Evolutionary conservation across 2,888 invertebrate genomes (phyloP), one percentile per base, ranked within the genome.

Genomic region (Phalera bucephala): DNA sequence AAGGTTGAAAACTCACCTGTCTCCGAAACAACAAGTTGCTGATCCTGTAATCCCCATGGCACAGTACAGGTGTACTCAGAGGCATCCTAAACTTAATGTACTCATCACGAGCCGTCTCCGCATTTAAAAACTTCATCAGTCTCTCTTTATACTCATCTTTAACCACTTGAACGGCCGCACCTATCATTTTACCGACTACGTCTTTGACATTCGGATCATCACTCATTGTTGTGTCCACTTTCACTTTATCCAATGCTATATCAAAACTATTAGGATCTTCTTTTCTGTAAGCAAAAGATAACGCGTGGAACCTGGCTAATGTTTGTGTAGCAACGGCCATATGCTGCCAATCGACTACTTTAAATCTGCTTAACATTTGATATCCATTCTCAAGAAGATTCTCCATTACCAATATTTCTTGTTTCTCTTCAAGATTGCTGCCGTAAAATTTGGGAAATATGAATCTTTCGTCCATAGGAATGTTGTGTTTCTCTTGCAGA

Each of bases 261-360:
- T 48, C 44, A 14, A 67, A 73, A 5, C 59, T 52, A 7, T 58
- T 64, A 0, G 80, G 81, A 9, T 73, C 52, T 22, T 79, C 70
- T 6, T 70, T 69, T 25, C 68, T 64, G 21, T 72, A 68, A 0
- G 78, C 78, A 6, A 81, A 76, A 0, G 82, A 82, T 6, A 81
- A 41, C 0, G 83, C 83, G 36, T 86, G 86, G 36, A 80, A 77
- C 26, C 63, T 66, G 0, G 82, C 82, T 7, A 82, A 44, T 1
- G 44, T 48, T 12, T 66, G 50, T 0, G 77, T 51, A 0, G 77
- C 62, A 1, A 59, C 43, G 0, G 66, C 42, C 0, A 73, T 66
- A 17, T 78, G 73, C 2, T 72, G 64, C 64, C 72, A 71, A 27
- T 75, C 71, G 1, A 82, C 45, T 0, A 72, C 41, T n/a, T 61